Percentiles rank a stretch among this genome's conserved stretches.
Conservation (phyloP, 2,113 vertebrate species). For the Halcyon malimbica region DNA sequence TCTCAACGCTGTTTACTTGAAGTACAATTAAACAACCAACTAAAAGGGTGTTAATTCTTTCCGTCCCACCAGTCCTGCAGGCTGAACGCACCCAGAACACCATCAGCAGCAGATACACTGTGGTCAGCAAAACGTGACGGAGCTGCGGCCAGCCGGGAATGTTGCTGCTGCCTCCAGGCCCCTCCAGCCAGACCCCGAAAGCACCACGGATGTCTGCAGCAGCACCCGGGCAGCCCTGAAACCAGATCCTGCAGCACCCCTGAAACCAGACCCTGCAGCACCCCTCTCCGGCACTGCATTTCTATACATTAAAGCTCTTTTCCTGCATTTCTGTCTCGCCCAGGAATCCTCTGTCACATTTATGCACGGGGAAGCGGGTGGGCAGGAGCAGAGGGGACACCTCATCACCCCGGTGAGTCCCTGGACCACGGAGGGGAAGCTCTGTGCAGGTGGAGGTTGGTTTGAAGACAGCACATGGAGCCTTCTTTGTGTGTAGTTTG, state of each 20-base stretch:
- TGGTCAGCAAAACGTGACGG: neutral
- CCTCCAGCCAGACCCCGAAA: neutral
- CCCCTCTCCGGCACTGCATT: neutral
- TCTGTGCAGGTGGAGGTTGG: neutral
- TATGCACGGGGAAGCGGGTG: rapidly evolving
- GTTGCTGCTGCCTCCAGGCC: neutral
- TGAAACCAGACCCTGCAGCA: rapidly evolving
- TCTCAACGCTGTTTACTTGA: conserved; percentile 39
- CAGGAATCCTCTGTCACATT: neutral
- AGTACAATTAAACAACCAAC: neutral
- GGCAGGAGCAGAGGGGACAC: neutral
- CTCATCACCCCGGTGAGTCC: neutral
- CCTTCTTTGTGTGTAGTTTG: neutral
- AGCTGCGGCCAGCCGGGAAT: neutral
- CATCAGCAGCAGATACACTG: neutral
- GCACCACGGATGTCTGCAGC: neutral
- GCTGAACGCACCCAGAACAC: neutral
- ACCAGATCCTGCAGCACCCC: rapidly evolving
- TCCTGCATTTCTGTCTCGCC: neutral
- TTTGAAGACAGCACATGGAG: neutral
- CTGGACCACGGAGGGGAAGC: rapidly evolving
- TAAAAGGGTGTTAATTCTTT: neutral
- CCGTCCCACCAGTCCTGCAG: neutral
- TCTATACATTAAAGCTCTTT: neutral
- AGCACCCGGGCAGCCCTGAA: neutral